phyloP scores from a whole-genome alignment of 2,113 vertebrate species.

The Phylloscopus trochiloides region DNA sequence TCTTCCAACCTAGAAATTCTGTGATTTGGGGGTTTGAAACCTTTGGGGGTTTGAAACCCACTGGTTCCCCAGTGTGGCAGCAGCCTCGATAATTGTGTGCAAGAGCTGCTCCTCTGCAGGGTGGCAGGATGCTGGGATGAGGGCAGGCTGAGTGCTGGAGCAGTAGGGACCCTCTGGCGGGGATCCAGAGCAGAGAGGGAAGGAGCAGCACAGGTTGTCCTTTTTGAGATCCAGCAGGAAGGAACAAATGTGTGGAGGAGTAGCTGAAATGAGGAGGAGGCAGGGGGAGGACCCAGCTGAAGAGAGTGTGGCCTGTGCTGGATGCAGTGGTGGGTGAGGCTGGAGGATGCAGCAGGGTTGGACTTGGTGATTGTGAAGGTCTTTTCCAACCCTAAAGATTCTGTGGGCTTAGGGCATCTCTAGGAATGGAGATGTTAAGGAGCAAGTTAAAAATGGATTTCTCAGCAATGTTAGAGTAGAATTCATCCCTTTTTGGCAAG shows the following conservation, averaged over 20 bases:
- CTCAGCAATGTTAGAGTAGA: background rate
- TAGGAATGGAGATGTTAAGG: background rate
- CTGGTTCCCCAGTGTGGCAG: background rate
- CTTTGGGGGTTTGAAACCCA: too few relatives aligned
- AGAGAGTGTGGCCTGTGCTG: background rate
- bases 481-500: background rate
- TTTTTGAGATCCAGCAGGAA: background rate
- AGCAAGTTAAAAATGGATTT: background rate
- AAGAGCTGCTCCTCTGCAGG: background rate
- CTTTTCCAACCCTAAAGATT: fast-evolving
- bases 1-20: too few relatives aligned
- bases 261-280: background rate
- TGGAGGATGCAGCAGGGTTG: background rate
- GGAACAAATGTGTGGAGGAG: background rate
- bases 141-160: background rate
- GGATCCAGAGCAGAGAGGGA: background rate
- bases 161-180: background rate
- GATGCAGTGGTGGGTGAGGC: background rate
- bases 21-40: fast-evolving
- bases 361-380: background rate
- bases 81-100: background rate
- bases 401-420: background rate
- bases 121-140: background rate
- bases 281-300: background rate
- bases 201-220: background rate